Percentiles rank a stretch among this genome's conserved stretches.
These are phyloP conservation scores for Rhodinocichla rosea DNA, from an alignment of 2,113 vertebrate genomes.

Conservation along the genomic window DNA sequence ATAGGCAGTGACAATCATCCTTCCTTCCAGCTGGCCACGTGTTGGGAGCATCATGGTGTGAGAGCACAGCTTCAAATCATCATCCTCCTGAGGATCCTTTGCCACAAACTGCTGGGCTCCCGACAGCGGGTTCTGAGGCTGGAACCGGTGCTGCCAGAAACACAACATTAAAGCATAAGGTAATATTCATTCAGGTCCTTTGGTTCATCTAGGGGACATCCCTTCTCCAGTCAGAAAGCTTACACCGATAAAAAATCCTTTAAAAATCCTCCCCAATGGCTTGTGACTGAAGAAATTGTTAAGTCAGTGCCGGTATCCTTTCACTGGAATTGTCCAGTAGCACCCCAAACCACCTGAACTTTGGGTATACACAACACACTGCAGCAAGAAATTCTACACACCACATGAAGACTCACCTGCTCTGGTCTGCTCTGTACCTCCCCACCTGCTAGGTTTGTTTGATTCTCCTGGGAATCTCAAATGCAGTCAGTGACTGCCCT, in stretches of 20 bases:
- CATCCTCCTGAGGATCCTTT: conserved; percentile 88
- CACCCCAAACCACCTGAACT: background rate
- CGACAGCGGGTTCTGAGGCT: conserved; percentile 91
- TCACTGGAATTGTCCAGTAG: background rate
- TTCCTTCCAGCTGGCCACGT: conserved; percentile 90
- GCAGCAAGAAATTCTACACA: background rate
- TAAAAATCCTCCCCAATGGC: background rate
- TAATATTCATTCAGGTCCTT: background rate
- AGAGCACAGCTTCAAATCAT: conserved; percentile 91
- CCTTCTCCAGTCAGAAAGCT: background rate
- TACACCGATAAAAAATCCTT: background rate
- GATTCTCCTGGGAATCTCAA: background rate
- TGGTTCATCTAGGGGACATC: background rate
- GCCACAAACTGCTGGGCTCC: conserved; percentile 91
- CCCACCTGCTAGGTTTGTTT: background rate
- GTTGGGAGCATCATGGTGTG: conserved; percentile 94
- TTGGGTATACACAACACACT: background rate
- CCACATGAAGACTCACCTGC: background rate
- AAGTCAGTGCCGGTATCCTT: background rate
- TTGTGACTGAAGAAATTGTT: background rate
- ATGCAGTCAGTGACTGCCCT: background rate
- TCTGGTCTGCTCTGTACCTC: background rate
- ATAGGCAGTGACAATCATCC: conserved; percentile 95
- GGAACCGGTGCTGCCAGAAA: conserved; percentile 87
- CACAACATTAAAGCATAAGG: background rate